These are phyloP conservation scores for Beroe forskalii DNA, from an alignment of 37 sponge, comb jelly and placozoan species.

Conservation along the genomic window DNA sequence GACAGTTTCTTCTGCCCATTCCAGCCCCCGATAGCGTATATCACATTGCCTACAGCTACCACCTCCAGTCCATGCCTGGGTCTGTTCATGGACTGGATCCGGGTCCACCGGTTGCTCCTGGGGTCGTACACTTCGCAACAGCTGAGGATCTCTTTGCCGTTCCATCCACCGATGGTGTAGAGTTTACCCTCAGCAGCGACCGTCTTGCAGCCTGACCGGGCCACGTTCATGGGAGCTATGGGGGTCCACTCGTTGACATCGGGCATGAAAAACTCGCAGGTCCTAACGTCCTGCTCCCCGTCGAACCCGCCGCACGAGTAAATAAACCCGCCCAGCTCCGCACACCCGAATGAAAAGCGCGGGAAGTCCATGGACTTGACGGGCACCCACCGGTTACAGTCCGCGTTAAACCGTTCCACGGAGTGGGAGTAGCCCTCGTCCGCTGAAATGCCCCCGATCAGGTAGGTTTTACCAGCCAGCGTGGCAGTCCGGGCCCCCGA, in stretches of 20 bases:
- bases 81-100: neutral
- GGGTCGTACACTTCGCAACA: constrained; percentile 56
- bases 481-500: constrained; percentile 29
- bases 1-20: constrained; percentile 37
- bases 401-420: constrained; percentile 51
- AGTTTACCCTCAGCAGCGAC: constrained; percentile 60
- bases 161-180: constrained; percentile 60
- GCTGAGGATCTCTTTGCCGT: constrained; percentile 25
- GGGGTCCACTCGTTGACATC: constrained; percentile 49
- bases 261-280: constrained; percentile 57
- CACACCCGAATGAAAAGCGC: constrained; percentile 52
- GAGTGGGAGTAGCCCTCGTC: constrained; percentile 43
- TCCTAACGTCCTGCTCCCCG: constrained; percentile 24
- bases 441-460: constrained; percentile 27
- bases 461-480: constrained; percentile 37
- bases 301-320: constrained; percentile 61
- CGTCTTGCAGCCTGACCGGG: constrained; percentile 10
- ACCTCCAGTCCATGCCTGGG: neutral
- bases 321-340: constrained; percentile 23
- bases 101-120: constrained; percentile 51
- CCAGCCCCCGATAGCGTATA: constrained; percentile 63
- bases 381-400: constrained; percentile 44
- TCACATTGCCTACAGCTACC: constrained; percentile 44
- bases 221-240: constrained; percentile 22
- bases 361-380: constrained; percentile 41